These are phyloP conservation scores for Hyperopisus bebe DNA, from an alignment of 2,113 vertebrate species.

Conservation along the genomic window DNA sequence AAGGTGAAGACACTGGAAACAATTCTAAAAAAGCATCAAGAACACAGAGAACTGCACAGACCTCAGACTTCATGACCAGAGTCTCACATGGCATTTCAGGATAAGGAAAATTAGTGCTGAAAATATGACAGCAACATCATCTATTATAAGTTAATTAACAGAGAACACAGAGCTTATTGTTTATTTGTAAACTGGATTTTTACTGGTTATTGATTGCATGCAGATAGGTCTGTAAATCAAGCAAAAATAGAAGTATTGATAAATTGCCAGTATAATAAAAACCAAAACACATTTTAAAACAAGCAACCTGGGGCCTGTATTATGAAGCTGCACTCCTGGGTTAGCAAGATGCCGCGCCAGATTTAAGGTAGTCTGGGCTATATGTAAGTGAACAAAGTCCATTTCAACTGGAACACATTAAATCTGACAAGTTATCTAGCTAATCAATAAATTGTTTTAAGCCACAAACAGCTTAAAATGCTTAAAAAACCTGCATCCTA, in stretches of 20 bases:
- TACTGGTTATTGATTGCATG: not conserved
- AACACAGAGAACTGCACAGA: not conserved
- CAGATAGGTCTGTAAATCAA: not conserved
- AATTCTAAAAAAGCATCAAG: not conserved
- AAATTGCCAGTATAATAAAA: not conserved
- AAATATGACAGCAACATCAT: not conserved
- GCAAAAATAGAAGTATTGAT: not conserved
- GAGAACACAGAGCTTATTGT: not conserved
- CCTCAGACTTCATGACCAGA: not conserved
- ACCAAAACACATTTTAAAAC: not conserved
- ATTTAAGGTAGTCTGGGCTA: not conserved
- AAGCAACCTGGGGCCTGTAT: not conserved
- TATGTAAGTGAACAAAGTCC: not conserved
- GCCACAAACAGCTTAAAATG: not conserved
- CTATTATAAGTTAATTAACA: not conserved
- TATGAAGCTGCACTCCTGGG: not conserved
- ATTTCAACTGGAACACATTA: not conserved
- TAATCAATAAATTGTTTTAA: not conserved
- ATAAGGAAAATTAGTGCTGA: not conserved
- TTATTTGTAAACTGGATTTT: not conserved
- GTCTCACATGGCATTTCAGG: not conserved
- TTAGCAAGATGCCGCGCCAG: not conserved
- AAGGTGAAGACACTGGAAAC: not conserved
- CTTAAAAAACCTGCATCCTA: not conserved
- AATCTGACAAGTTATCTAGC: not conserved